phyloP scores from a whole-genome alignment of 2,888 invertebrate genomes.

The Druceiella hillmani region DNA sequence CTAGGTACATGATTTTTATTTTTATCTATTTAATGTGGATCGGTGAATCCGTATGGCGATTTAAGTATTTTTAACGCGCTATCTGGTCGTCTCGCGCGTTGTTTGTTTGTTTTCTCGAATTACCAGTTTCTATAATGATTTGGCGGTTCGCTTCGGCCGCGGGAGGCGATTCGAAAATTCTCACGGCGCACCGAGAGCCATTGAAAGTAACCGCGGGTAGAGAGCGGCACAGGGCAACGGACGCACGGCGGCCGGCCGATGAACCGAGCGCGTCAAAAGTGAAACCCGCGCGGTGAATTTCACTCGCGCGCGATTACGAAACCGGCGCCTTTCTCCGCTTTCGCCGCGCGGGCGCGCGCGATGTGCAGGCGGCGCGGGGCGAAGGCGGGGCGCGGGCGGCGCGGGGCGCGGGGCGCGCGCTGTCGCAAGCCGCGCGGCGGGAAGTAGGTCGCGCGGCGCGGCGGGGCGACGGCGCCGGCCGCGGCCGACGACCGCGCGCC shows the following conservation, averaged over 20 bases:
- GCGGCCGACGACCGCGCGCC: slow-evolving; percentile 43
- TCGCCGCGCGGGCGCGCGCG: slow-evolving; percentile 32
- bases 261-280: slow-evolving; percentile 37
- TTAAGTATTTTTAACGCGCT: too few species aligned
- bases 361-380: slow-evolving; percentile 11
- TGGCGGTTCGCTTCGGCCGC: too few species aligned
- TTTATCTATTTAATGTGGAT: too few species aligned
- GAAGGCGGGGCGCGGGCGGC: slow-evolving; percentile 40
- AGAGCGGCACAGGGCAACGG: slow-evolving; percentile 30
- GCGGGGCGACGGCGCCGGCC: slow-evolving; percentile 45
- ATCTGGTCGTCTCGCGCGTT: too few species aligned
- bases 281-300: slow-evolving; percentile 43
- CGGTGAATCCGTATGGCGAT: too few species aligned
- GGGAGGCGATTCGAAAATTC: background rate
- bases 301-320: slow-evolving; percentile 53
- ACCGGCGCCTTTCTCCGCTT: slow-evolving; percentile 52
- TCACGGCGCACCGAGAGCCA: slow-evolving; percentile 24
- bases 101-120: too few species aligned
- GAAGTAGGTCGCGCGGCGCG: slow-evolving; percentile 30
- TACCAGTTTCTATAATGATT: too few species aligned
- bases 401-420: slow-evolving; percentile 37
- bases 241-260: background rate
- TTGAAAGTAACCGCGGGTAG: slow-evolving; percentile 30
- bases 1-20: too few species aligned
- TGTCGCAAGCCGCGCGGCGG: slow-evolving; percentile 36